Evolutionary conservation across 2,888 invertebrate genomes (phyloP), one percentile per base, ranked within the genome.

Genomic region (Smittia aterrima): DNA sequence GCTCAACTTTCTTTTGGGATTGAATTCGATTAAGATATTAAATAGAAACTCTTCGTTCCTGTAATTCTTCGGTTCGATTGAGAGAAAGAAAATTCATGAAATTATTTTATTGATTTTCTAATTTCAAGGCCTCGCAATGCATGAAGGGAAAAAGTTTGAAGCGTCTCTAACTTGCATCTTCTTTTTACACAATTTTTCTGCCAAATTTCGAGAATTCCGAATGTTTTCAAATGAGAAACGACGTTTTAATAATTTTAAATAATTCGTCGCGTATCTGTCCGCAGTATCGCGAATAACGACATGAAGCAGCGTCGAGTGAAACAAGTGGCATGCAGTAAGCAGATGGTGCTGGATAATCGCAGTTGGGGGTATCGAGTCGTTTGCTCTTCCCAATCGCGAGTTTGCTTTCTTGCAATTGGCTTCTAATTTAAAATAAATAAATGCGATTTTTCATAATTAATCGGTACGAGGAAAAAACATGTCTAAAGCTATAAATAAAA

Each of bases 371-470:
- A 58, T 58, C 22, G 6, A 40, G 72, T 13, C 22, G 38, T 22
- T 16, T 68, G 2, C 20, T 40, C 13, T 66, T 66, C 27, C 7
- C 22, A 3, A 24, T 66, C 38, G 20, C 2, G 13, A 11, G 18
- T 66, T 66, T 72, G 18, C 27, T 72, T 70, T 41, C n/a, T 53
- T 72, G 72, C 72, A 72, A 62, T 72, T 72, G 62, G 27, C 70
- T 58, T 58, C 20, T 58, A 18, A 47, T 47, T 47, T 47, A 47
- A 54, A 27, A 32, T 41, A 67, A 22, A 54, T 54, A 20, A 53
- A 18, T 18, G 62, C 58, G 20, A 72, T 72, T 72, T 72, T 58
- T 72, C 72, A 72, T 72, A 72, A 72, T 72, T 72, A 72, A 72
- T 72, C 32, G 72, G 58, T 58, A 72, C 58, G 72, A 72, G 20